A percentile compares a stretch with the other conserved stretches of the same genome.
phyloP scores from a whole-genome alignment of 2,113 vertebrate species.

The human (Homo sapiens) region DNA sequence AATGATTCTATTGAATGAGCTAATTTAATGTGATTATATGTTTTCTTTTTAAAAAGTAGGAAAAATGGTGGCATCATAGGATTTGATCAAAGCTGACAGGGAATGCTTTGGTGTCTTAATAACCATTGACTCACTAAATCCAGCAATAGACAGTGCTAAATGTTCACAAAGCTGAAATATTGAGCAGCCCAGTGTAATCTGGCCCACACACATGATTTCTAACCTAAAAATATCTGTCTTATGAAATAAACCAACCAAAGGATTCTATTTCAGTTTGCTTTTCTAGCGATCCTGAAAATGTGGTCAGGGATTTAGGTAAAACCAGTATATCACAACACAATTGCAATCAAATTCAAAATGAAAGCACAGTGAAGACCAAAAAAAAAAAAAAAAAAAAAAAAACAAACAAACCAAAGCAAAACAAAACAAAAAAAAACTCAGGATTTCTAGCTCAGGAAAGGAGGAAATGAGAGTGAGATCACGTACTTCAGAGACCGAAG shows the following conservation, averaged over 20 bases:
- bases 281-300: not conserved
- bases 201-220: not conserved
- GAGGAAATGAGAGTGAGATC: not conserved
- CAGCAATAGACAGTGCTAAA: not conserved
- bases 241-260: not conserved
- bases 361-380: not conserved
- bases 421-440: not conserved
- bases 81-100: constrained; percentile 29
- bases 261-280: not conserved
- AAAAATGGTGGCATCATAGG: not conserved
- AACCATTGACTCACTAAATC: constrained; percentile 3
- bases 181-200: not conserved
- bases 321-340: not conserved
- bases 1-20: not conserved
- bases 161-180: not conserved
- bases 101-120: constrained; percentile 37
- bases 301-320: constrained; percentile 12
- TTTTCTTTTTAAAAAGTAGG: constrained; percentile 26
- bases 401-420: not conserved
- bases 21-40: not conserved
- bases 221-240: constrained; percentile 41
- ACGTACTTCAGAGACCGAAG: not conserved
- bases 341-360: not conserved
- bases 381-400: not conserved
- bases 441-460: not conserved